Base-by-base conservation (phyloP, 2,888 invertebrate genomes). In the Serripes groenlandicus region DNA sequence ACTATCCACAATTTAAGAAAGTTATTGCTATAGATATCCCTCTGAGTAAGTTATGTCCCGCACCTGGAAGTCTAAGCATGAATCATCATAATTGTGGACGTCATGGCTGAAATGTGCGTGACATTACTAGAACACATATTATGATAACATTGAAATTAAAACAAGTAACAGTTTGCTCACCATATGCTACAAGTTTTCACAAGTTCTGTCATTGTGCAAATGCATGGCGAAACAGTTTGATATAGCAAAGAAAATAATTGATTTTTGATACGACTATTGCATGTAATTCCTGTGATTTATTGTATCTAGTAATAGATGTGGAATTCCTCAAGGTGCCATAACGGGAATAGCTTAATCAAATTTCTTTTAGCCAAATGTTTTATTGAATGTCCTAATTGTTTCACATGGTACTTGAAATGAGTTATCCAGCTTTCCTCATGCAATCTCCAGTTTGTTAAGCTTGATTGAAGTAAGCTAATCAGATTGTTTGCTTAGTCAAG, bases 331-430 rank as follows among this genome's bases (percentile, higher is more conserved):
- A n/a, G 66, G 66, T 42, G 66, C 42, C 32, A 26, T 66, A 42
- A 35, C 66, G 28, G 42, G 35, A 66, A 37, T n/a, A 42, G 42
- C 42, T 66, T 66, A 66, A 66, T 66, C 66, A 66, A 66, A 66
- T 66, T 66, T 66, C 42, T 66, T 35, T 66, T 66, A 66, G 42
- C 37, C 66, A 37, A 66, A 66, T 42, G 66, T 42, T 66, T 66
- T 66, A 66, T 66, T 66, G 66, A 42, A 66, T 35, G 37, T 23
- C 42, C 42, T 66, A 66, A 66, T 66, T 66, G 66, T 26, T 66
- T 42, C 66, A 42, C 35, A 3, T 26, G 37, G 66, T 42, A 66
- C 26, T 42, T 37, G 23, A 35, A 42, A 66, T 66, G 15, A n/a
- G 66, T 42, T 66, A 66, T 66, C 66, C 42, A 66, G 42, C 26